Evolutionary conservation across 2,888 invertebrate genomes (phyloP).

Genomic region (Acanthosepion lycidas): DNA sequence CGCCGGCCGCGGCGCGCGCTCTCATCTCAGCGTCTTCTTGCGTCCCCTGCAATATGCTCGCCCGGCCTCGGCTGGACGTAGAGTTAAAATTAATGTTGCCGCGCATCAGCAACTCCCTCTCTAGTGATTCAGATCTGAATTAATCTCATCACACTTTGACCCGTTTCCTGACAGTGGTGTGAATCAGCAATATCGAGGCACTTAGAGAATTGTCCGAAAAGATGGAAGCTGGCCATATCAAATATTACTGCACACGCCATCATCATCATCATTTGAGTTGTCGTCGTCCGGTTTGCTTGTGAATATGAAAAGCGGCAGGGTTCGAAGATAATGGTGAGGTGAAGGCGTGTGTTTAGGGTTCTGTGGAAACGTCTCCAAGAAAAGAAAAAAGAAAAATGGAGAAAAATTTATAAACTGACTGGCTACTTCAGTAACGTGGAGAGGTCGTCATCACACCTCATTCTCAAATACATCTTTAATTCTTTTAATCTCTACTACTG

Average conservation of each 20-base stretch:
- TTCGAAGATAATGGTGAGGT: not conserved
- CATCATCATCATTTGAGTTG: not conserved
- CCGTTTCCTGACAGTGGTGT: conserved; percentile 25
- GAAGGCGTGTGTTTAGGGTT: not conserved
- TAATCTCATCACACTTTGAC: conserved; percentile 33
- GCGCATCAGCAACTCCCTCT: conserved; percentile 17
- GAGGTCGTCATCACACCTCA: no score
- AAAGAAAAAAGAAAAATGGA: not conserved
- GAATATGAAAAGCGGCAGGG: not conserved
- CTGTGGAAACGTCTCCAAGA: not conserved
- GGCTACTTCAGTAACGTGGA: no score
- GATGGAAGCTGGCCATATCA: not conserved
- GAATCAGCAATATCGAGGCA: conserved; percentile 18
- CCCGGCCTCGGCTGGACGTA: conserved; percentile 4
- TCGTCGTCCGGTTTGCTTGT: not conserved
- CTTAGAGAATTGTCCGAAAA: conserved; percentile 33
- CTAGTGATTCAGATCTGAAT: conserved; percentile 33
- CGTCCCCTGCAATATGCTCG: conserved; percentile 33
- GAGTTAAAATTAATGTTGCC: conserved; percentile 33
- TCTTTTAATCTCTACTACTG: no score
- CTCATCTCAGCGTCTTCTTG: not conserved
- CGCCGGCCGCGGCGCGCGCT: conserved; percentile 15
- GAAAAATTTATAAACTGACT: no score
- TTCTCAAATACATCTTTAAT: no score
- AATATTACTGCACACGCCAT: not conserved